phyloP scores from a whole-genome alignment of 92 coral and sea anemone species.

The Palythoa caribaeorum region DNA sequence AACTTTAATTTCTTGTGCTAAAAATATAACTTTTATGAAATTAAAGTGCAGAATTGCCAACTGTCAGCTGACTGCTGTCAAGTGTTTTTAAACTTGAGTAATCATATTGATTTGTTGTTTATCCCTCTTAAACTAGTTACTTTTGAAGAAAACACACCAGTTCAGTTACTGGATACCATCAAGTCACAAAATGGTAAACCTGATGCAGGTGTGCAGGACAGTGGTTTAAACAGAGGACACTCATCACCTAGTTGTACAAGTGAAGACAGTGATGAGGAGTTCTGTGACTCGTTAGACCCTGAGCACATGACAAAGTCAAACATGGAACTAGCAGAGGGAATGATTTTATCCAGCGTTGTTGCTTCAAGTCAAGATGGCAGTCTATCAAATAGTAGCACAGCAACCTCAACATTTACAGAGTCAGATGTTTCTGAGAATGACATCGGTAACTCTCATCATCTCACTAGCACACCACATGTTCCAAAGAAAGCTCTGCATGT shows the following conservation, averaged over 20 bases:
- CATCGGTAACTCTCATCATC: slow-evolving; percentile 32
- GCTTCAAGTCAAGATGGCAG: slow-evolving; percentile 29
- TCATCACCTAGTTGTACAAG: slow-evolving; percentile 53
- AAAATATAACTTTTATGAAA: no score
- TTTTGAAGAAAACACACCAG: slow-evolving; percentile 1
- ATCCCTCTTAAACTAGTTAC: neutral
- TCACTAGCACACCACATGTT: slow-evolving; percentile 84
- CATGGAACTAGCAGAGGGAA: neutral
- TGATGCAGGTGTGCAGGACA: neutral
- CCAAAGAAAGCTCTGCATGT: slow-evolving; percentile 82
- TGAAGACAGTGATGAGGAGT: slow-evolving; percentile 95
- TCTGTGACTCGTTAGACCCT: slow-evolving; percentile 97
- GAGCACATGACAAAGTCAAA: slow-evolving; percentile 74
- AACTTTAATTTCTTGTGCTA: no score
- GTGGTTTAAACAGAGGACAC: slow-evolving; percentile 15
- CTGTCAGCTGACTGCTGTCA: no score
- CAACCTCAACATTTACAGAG: slow-evolving; percentile 67
- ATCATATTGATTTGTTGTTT: neutral
- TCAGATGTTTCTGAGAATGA: slow-evolving; percentile 75
- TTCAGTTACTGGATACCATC: neutral
- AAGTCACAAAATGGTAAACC: slow-evolving; percentile 1
- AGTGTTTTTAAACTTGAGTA: neutral
- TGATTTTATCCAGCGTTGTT: neutral
- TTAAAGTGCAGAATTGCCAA: no score
- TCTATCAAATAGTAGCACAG: slow-evolving; percentile 31